Evolutionary conservation across 2,797 vertebrate genomes (phyloP).

Genomic region (Takifugu rubripes): DNA sequence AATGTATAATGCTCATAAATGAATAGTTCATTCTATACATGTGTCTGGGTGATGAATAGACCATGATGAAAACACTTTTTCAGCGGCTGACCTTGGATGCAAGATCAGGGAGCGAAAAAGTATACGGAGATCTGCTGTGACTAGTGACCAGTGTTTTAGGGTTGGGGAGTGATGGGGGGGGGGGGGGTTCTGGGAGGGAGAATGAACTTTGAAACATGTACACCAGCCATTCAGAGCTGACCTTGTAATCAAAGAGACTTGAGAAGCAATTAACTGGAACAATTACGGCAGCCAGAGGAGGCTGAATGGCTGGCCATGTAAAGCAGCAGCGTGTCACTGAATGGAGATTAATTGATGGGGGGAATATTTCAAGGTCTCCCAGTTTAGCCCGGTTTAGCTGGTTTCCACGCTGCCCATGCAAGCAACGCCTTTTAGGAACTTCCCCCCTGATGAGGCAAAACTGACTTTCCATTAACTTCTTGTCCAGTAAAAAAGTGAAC

Average conservation of each 20-base stretch:
- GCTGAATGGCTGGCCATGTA: constrained; percentile 83
- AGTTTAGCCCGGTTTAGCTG: constrained; percentile 58
- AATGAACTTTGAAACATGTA: constrained; percentile 58
- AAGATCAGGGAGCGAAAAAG: constrained; percentile 3
- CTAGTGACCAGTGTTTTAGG: background rate
- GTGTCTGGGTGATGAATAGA: constrained; percentile 70
- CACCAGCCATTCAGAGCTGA: constrained; percentile 72
- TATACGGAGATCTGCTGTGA: background rate
- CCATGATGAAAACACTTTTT: constrained; percentile 73
- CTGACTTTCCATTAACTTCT: constrained; percentile 14
- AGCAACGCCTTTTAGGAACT: constrained; percentile 33
- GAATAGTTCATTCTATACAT: constrained; percentile 37
- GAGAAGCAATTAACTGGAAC: constrained; percentile 86
- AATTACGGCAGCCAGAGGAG: constrained; percentile 81
- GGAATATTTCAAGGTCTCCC: constrained; percentile 82
- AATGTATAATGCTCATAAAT: too few species aligned
- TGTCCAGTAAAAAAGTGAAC: background rate
- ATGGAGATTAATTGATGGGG: constrained; percentile 82
- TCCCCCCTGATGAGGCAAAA: constrained; percentile 37
- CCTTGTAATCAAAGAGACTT: constrained; percentile 85
- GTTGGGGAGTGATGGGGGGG: background rate
- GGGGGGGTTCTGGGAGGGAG: constrained; percentile 18
- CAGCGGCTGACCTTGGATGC: constrained; percentile 49
- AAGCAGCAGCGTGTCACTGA: constrained; percentile 85
- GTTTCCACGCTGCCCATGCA: constrained; percentile 52